Evolutionary conservation across 1,140 invertebrate species (phyloP), one percentile per base, ranked within the genome.

Genomic region (Ceratitis capitata): DNA sequence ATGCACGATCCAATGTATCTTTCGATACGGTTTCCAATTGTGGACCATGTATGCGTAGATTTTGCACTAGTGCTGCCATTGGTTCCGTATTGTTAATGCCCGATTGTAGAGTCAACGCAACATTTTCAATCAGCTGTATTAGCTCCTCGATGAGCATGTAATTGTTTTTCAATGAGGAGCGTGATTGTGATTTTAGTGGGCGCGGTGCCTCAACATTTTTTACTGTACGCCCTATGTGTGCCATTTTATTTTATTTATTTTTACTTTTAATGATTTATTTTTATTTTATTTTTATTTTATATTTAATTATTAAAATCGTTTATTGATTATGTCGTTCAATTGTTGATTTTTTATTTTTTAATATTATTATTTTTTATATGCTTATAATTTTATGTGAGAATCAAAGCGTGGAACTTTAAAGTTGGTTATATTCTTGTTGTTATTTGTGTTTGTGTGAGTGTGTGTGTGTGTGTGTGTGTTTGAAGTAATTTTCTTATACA

Each of bases 1-100:
- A 98, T 88, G 91, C 91, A 83, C 93, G 92, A 90, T 94, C 94
- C 86, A 94, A 91, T 87, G 93, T 93, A 93, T 96, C 95, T 94
- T 96, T 96, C 88, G 95, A 96, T 86, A 95, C 93, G 87, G 93
- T 92, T 93, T 96, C 96, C 88, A 96, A 92, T 89, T 96, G 95
- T 85, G 94, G 94, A 85, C 96, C 95, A 90, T 95, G 95, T 16
- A 94, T 93, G 88, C 96, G 96, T 56, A 96, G 91, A 88, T 96
- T 95, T 88, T 94, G 94, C 84, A 92, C 56, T 83, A 92, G 84
- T 51, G 91, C 64, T 2, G 88, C 88, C 83, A 92, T 92, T 23
- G 89, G 89, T 51, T 92, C 91, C 16, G 89, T 88, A 86, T 90
- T 91, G 84, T 88, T 89, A 29, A 90, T 89, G 85, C 93, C 94